These are phyloP conservation scores for Trachelus tabidus DNA, from an alignment of 2,888 invertebrate genomes.

Conservation along the genomic window DNA sequence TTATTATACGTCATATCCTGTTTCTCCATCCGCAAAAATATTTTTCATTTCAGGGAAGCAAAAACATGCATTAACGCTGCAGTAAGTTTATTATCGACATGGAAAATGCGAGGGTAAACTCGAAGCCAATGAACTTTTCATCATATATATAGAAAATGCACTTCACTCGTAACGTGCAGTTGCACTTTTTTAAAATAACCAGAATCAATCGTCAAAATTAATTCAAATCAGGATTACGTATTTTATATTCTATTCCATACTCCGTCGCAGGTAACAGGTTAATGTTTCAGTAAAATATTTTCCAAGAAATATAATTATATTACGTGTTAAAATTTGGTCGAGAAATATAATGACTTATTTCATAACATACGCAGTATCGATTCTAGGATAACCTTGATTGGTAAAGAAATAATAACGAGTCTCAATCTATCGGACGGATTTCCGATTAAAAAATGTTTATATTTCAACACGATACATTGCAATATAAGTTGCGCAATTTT, in stretches of 20 bases:
- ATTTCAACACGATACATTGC: not conserved
- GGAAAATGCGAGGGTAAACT: not conserved
- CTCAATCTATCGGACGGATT: not conserved
- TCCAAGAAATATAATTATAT: not conserved
- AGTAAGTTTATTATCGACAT: not conserved
- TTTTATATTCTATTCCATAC: not conserved
- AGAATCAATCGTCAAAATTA: not conserved
- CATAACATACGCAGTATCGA: not conserved
- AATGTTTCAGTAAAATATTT: not conserved
- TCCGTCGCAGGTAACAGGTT: not conserved
- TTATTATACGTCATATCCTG: not conserved
- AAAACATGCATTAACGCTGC: not conserved
- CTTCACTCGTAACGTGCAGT: not conserved
- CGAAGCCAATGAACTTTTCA: not conserved
- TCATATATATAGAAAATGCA: not conserved
- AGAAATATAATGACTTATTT: not conserved
- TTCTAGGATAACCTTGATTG: not conserved
- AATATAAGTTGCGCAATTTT: conserved; percentile 22
- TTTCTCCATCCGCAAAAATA: not conserved
- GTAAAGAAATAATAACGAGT: not conserved
- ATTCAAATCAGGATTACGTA: not conserved
- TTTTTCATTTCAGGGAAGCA: not conserved
- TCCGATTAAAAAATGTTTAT: not conserved
- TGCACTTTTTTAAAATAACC: not conserved
- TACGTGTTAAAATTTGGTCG: not conserved